Evolutionary conservation across 1,140 invertebrate species (phyloP).

Genomic region (Papilio aristodemus): DNA sequence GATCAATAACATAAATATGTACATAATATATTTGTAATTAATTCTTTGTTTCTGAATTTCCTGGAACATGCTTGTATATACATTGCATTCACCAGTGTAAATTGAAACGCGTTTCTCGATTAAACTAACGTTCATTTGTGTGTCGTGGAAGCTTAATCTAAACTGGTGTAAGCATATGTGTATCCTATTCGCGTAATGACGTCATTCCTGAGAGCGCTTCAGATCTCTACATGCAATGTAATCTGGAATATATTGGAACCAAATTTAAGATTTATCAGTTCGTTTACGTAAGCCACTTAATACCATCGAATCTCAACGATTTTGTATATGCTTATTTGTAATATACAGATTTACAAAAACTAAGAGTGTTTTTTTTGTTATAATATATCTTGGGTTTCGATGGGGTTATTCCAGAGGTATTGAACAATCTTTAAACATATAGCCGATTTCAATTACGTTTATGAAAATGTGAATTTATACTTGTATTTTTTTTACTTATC

Average conservation of each 20-base stretch:
- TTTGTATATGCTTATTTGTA: no score
- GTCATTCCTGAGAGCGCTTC: background rate
- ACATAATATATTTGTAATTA: background rate
- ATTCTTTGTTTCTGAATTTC: conserved; percentile 2
- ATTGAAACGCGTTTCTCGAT: background rate
- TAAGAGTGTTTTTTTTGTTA: no score
- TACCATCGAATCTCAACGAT: background rate
- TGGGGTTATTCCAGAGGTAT: no score
- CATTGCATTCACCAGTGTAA: background rate
- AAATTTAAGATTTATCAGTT: background rate
- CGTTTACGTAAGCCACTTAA: background rate
- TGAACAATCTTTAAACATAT: no score
- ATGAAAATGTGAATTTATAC: no score
- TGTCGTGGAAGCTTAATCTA: background rate
- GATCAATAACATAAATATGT: background rate
- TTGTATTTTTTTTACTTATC: no score
- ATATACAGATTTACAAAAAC: no score
- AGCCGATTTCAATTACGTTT: no score
- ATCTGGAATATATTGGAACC: conserved; percentile 4
- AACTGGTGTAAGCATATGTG: background rate
- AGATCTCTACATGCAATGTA: background rate
- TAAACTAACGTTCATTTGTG: conserved; percentile 11
- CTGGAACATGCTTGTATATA: background rate
- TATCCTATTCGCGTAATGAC: conserved; percentile 1
- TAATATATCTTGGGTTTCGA: no score